Evolutionary conservation across 1,140 invertebrate species (phyloP).

Genomic region (Ectropis grisescens): DNA sequence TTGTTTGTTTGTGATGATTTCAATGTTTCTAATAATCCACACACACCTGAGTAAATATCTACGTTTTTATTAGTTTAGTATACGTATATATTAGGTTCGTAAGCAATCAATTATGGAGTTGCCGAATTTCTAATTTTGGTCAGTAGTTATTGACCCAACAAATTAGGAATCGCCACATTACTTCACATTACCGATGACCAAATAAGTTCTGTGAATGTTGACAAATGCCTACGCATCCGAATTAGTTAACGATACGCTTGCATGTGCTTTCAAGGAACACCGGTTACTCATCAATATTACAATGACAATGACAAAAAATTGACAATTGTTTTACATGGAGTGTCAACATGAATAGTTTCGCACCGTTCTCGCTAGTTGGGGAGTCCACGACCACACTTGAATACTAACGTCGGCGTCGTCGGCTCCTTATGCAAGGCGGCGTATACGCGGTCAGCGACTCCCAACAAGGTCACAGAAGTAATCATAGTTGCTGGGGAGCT

Average conservation of each 20-base stretch:
- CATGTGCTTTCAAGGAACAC: constrained; percentile 17
- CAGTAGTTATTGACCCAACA: neutral
- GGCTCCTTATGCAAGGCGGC: constrained; percentile 54
- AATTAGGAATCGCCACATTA: neutral
- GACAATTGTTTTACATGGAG: constrained; percentile 33
- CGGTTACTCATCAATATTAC: constrained; percentile 18
- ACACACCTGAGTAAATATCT: too few species aligned
- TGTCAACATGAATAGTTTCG: constrained; percentile 46
- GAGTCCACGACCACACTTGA: constrained; percentile 37
- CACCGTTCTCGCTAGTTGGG: constrained; percentile 38
- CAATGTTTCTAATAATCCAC: too few species aligned
- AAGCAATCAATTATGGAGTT: neutral
- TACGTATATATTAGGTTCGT: neutral
- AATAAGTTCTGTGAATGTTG: too few species aligned
- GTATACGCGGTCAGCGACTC: constrained; percentile 51
- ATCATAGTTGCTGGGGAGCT: too few species aligned
- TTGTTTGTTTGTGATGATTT: too few species aligned
- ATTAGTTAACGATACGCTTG: too few species aligned
- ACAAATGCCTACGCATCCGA: too few species aligned
- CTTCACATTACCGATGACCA: neutral
- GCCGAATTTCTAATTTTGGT: neutral
- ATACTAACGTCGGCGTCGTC: constrained; percentile 41
- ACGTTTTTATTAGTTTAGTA: too few species aligned
- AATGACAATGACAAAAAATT: constrained; percentile 37
- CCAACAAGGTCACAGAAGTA: too few species aligned